A percentile compares a stretch with the other conserved stretches of the same genome.
These are phyloP conservation scores for Sarcophaga peregrina DNA, from an alignment of 1,140 invertebrate species.

Conservation along the genomic window DNA sequence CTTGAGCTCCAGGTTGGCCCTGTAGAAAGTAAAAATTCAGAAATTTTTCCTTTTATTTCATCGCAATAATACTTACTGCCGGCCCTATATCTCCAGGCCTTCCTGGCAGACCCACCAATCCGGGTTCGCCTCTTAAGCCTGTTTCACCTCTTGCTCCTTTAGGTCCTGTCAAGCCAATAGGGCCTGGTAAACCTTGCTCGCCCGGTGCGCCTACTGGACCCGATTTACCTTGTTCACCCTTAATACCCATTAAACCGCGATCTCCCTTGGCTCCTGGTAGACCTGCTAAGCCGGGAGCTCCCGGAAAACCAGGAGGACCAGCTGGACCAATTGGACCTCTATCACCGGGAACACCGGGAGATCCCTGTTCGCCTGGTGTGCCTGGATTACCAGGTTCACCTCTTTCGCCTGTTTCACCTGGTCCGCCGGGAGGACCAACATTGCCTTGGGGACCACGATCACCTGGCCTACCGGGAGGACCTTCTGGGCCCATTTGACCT, in stretches of 20 bases:
- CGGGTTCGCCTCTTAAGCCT: constrained; percentile 79
- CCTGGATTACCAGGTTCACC: constrained; percentile 81
- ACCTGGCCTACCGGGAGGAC: constrained; percentile 69
- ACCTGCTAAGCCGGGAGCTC: constrained; percentile 74
- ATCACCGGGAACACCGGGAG: constrained; percentile 76
- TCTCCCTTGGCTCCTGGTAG: constrained; percentile 80
- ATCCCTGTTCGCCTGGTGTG: constrained; percentile 78
- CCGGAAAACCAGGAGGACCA: constrained; percentile 75
- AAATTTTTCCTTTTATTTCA: neutral
- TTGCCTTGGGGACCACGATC: constrained; percentile 66
- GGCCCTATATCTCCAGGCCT: constrained; percentile 77
- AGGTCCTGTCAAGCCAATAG: constrained; percentile 75
- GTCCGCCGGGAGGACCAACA: constrained; percentile 76
- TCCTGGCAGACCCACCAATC: constrained; percentile 78
- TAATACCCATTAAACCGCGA: constrained; percentile 74
- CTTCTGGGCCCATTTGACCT: constrained; percentile 74
- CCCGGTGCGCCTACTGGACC: constrained; percentile 68
- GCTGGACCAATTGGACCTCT: constrained; percentile 72
- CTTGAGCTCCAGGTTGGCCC: constrained; percentile 56
- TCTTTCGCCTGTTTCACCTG: constrained; percentile 79
- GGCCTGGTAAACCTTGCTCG: constrained; percentile 72
- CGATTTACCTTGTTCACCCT: constrained; percentile 76
- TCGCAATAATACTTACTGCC: constrained; percentile 67
- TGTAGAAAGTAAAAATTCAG: neutral
- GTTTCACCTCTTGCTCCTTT: constrained; percentile 81